Conservation (phyloP, 2,113 vertebrate genomes). For the Mus pahari region DNA sequence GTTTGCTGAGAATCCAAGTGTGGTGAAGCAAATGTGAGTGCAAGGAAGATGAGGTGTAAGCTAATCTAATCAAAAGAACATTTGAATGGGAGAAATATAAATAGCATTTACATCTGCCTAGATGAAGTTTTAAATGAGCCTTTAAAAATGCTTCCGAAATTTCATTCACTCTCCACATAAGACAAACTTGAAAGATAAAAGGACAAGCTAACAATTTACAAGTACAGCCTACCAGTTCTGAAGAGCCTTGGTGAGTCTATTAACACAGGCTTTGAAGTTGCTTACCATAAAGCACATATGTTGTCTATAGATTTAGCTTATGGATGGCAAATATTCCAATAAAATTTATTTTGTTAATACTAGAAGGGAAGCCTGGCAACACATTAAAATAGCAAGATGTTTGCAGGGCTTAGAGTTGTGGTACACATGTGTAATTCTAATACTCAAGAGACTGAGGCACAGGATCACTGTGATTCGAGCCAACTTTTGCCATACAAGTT, state of each 20-base stretch:
- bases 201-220: slow-evolving; percentile 57
- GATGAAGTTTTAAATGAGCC: slow-evolving; percentile 68
- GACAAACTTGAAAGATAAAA: slow-evolving; percentile 71
- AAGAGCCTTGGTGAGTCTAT: slow-evolving; percentile 67
- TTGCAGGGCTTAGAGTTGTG: neutral
- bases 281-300: slow-evolving; percentile 42
- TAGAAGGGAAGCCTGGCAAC: neutral
- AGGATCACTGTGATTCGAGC: neutral
- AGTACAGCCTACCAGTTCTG: neutral
- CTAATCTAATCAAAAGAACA: slow-evolving; percentile 48
- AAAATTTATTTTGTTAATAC: slow-evolving; percentile 65
- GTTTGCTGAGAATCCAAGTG: slow-evolving; percentile 44
- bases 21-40: slow-evolving; percentile 35
- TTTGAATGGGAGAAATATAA: slow-evolving; percentile 61
- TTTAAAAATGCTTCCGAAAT: slow-evolving; percentile 70
- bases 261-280: slow-evolving; percentile 71
- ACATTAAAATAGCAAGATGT: slow-evolving; percentile 41
- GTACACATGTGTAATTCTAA: neutral
- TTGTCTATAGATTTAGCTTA: slow-evolving; percentile 28
- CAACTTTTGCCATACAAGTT: neutral
- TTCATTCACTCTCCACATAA: slow-evolving; percentile 39
- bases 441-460: neutral
- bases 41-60: slow-evolving; percentile 44
- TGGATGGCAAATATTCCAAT: slow-evolving; percentile 2
- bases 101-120: slow-evolving; percentile 47